Evolutionary conservation across 2,113 vertebrate species (phyloP), one percentile per base, ranked within the genome.

Genomic region (Trematomus loennbergii): DNA sequence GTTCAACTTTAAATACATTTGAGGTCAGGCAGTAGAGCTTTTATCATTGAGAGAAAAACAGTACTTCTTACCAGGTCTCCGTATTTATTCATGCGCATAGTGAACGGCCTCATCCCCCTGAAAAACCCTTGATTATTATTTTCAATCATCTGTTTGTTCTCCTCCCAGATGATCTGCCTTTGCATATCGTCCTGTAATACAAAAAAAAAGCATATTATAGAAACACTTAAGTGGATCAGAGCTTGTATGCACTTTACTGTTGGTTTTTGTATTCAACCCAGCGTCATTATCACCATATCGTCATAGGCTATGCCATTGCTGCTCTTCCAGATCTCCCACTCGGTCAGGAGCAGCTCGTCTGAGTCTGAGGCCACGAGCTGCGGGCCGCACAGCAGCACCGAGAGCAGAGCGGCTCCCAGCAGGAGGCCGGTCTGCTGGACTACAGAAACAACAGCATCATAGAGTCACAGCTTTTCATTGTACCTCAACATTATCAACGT

Each of bases 1-100:
- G 36, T 40, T 8, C 7, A 40, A 40, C 36, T 8, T 6, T 1
- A 29, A 40, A 12, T 45, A 12, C 18, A 18, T 17, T 22, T 36
- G n/a, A 63, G 29, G 58, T 43, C 57, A 48, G 17, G 16, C 12
- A 16, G 29, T 49, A 12, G 25, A 50, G n/a, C 15, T 70, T 58
- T 52, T 16, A 55, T 3, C 9, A 11, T 1, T 13, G 2, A 43
- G 50, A 66, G n/a, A 12, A 45, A 63, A 60, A 53, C 18, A 49
- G 2, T 13, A 8, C 29, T 69, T 9, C 85, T 90, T 65, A 95
- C 95, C 72, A 95, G 82, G 75, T 94, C 94, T 69, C 94, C 94
- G 36, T 94, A 96, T 90, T 89, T 95, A 76, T 95, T 96, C 94
- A 96, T 95, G 49, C 86, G 68, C 95, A 96, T 94, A 12, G 82